phyloP scores from a whole-genome alignment of 2,113 vertebrate genomes.

The Epinephelus moara region DNA sequence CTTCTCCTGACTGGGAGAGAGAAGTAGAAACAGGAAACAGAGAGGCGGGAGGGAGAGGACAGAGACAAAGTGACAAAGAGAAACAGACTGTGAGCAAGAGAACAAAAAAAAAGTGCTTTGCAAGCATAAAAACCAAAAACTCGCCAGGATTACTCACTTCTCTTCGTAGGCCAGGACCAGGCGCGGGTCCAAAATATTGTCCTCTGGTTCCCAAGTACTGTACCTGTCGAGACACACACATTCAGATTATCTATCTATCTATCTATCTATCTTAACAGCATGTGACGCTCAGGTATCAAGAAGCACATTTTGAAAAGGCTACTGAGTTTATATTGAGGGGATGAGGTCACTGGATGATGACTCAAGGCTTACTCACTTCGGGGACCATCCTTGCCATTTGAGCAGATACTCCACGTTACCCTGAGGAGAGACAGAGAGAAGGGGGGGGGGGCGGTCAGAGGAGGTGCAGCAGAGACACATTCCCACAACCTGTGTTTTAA shows the following conservation, averaged over 20 bases:
- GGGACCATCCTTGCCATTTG: slow-evolving; percentile 99
- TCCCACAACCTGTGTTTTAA: neutral
- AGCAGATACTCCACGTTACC: slow-evolving; percentile 98
- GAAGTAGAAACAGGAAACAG: neutral
- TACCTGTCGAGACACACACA: slow-evolving; percentile 86
- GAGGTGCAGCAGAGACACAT: slow-evolving; percentile 12
- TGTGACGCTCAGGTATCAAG: neutral
- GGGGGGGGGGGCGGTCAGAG: neutral
- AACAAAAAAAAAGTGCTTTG: slow-evolving; percentile 12
- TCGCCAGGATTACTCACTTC: slow-evolving; percentile 88
- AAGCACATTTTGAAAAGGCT: neutral
- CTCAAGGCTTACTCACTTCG: slow-evolving; percentile 91
- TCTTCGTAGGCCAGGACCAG: slow-evolving; percentile 97
- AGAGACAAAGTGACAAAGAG: slow-evolving; percentile 24
- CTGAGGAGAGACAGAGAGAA: slow-evolving; percentile 80
- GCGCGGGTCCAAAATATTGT: slow-evolving; percentile 98
- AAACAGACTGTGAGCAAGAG: slow-evolving; percentile 10
- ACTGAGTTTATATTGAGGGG: slow-evolving; percentile 5
- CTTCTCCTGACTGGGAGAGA: slow-evolving; percentile 90
- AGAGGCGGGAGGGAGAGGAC: neutral
- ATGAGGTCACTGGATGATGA: slow-evolving; percentile 71
- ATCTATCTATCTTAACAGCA: neutral
- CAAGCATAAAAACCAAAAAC: neutral
- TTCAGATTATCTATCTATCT: slow-evolving; percentile 1
- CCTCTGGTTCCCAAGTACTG: slow-evolving; percentile 99